Conservation (phyloP, 2,113 vertebrate species). For the Ictalurus furcatus region DNA sequence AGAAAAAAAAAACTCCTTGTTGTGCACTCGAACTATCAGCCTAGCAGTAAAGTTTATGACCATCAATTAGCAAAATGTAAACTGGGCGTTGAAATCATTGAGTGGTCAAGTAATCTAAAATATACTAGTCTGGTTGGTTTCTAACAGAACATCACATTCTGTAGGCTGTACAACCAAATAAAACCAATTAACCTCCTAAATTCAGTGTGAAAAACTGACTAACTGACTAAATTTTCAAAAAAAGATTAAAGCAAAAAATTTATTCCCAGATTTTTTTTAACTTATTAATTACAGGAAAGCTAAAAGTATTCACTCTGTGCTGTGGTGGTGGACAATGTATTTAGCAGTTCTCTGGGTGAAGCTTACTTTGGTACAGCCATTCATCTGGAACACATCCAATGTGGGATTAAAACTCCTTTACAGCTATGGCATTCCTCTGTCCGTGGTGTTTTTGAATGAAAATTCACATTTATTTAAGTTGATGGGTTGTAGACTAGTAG, state of each 20-base stretch:
- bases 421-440: slow-evolving; percentile 60
- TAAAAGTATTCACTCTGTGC: slow-evolving; percentile 26
- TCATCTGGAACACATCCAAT: slow-evolving; percentile 65
- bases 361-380: slow-evolving; percentile 49
- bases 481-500: not conserved
- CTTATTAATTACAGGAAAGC: not conserved
- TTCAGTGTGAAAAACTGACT: not conserved
- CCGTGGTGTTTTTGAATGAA: slow-evolving; percentile 53
- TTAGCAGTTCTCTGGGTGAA: slow-evolving; percentile 48
- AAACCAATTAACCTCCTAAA: not conserved
- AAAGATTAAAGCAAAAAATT: not conserved
- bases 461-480: slow-evolving; percentile 21
- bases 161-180: not conserved
- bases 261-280: not conserved
- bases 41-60: not conserved
- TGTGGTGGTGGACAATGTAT: slow-evolving; percentile 32
- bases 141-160: not conserved
- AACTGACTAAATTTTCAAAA: not conserved
- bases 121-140: not conserved
- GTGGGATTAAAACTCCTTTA: slow-evolving; percentile 64
- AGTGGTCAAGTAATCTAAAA: not conserved
- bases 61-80: not conserved
- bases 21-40: not conserved
- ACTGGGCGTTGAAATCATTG: not conserved
- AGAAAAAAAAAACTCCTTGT: not conserved